These are phyloP conservation scores for Hippocampus barbouri DNA, from an alignment of 2,113 vertebrate species.

Conservation along the genomic window DNA sequence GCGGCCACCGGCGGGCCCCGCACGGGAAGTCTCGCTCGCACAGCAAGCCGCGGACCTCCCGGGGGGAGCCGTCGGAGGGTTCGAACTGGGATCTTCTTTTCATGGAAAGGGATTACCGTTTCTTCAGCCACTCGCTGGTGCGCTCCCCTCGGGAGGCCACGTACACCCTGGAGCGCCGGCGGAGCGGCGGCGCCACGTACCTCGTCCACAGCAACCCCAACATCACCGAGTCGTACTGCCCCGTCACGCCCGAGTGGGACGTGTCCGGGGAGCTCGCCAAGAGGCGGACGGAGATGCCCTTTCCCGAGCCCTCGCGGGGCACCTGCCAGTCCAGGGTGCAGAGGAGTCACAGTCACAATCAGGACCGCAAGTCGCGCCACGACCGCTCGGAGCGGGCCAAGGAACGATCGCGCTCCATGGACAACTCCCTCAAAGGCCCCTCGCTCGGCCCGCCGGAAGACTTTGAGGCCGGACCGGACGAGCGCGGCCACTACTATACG, in stretches of 20 bases:
- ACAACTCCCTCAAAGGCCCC: constrained; percentile 94
- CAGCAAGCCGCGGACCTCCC: constrained; percentile 91
- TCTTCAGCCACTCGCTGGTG: constrained; percentile 84
- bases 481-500: constrained; percentile 87
- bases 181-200: constrained; percentile 87
- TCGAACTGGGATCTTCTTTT: constrained; percentile 88
- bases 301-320: constrained; percentile 93
- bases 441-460: constrained; percentile 85
- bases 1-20: constrained; percentile 87
- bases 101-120: constrained; percentile 89
- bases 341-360: constrained; percentile 98
- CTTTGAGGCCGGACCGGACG: constrained; percentile 84
- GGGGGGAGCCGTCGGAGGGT: constrained; percentile 92
- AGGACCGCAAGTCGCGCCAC: constrained; percentile 93
- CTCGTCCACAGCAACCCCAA: constrained; percentile 90
- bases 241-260: constrained; percentile 96
- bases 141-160: constrained; percentile 90
- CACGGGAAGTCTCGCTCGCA: constrained; percentile 94
- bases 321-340: constrained; percentile 93
- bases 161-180: constrained; percentile 88
- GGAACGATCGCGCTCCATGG: constrained; percentile 96
- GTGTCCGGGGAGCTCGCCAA: constrained; percentile 97
- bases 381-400: constrained; percentile 94
- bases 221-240: constrained; percentile 91
- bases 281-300: constrained; percentile 96